These are phyloP conservation scores for Diceros bicornis DNA, from an alignment of 2,797 vertebrate genomes.

Conservation along the genomic window DNA sequence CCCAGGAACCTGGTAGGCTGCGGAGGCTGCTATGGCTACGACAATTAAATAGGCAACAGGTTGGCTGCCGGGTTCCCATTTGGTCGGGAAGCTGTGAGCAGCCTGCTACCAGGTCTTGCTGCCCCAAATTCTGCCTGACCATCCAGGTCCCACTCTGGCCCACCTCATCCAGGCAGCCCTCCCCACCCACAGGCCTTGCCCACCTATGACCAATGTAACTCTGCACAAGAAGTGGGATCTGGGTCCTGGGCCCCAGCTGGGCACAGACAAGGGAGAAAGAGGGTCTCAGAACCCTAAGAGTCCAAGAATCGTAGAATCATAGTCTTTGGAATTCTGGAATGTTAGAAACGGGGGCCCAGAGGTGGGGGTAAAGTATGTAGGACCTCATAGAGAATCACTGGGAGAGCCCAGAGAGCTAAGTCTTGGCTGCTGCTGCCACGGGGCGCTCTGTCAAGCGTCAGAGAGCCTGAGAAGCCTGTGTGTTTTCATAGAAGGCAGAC, in stretches of 20 bases:
- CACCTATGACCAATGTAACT: not conserved
- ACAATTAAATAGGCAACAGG: conserved; percentile 75
- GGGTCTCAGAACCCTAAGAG: not conserved
- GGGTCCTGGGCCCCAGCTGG: not conserved
- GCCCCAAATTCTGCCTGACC: conserved; percentile 49
- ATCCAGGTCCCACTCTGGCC: not conserved
- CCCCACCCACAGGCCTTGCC: not conserved
- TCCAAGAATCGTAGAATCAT: not conserved
- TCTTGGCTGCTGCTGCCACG: not conserved
- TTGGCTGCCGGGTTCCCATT: conserved; percentile 67
- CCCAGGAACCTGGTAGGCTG: conserved; percentile 73
- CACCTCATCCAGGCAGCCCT: conserved; percentile 39
- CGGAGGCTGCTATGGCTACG: conserved; percentile 74
- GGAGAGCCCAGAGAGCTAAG: not conserved
- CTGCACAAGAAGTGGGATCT: not conserved
- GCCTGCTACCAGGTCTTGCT: conserved; percentile 31
- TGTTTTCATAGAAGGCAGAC: not conserved
- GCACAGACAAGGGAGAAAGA: not conserved
- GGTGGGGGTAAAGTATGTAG: not conserved
- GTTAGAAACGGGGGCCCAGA: not conserved
- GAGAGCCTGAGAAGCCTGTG: not conserved
- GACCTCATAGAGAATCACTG: not conserved
- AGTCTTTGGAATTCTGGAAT: conserved; percentile 38
- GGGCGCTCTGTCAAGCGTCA: not conserved
- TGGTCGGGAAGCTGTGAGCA: conserved; percentile 51